Evolutionary conservation across 1,140 invertebrate species (phyloP).

Genomic region (Rhopalosiphum maidis): DNA sequence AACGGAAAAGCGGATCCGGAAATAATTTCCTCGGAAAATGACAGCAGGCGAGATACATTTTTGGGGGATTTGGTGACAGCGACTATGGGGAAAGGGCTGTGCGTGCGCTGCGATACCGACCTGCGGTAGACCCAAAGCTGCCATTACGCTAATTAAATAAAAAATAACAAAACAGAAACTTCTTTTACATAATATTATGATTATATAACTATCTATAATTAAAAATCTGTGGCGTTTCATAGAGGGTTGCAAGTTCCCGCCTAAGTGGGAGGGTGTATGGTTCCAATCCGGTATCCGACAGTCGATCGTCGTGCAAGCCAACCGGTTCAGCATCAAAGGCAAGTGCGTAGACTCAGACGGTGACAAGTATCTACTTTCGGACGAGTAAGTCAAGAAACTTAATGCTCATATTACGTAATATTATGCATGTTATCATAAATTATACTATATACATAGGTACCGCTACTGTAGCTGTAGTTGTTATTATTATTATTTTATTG

Average conservation of each 20-base stretch:
- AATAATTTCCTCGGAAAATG: conserved; percentile 11
- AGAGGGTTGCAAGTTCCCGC: conserved; percentile 74
- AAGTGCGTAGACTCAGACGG: conserved; percentile 73
- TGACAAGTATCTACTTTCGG: conserved; percentile 78
- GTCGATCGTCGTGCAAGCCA: conserved; percentile 73
- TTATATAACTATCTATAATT: background rate
- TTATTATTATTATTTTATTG: background rate
- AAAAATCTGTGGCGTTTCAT: conserved; percentile 62
- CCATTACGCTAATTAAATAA: conserved; percentile 43
- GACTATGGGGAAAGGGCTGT: background rate
- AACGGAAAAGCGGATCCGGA: background rate
- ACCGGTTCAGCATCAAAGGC: conserved; percentile 77
- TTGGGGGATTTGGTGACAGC: background rate
- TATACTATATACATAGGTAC: background rate
- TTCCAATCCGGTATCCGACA: conserved; percentile 76
- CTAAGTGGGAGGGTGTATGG: conserved; percentile 77
- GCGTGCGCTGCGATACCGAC: background rate
- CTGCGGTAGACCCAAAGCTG: background rate
- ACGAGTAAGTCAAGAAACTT: conserved; percentile 70
- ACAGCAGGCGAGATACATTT: conserved; percentile 11
- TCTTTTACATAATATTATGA: background rate
- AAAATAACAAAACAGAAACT: background rate
- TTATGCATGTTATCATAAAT: background rate
- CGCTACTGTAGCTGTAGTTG: background rate
- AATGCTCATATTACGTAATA: background rate